Evolutionary conservation across 53 echinoderm and acorn worm species (phyloP).

Genomic region (Paracentrotus lividus): DNA sequence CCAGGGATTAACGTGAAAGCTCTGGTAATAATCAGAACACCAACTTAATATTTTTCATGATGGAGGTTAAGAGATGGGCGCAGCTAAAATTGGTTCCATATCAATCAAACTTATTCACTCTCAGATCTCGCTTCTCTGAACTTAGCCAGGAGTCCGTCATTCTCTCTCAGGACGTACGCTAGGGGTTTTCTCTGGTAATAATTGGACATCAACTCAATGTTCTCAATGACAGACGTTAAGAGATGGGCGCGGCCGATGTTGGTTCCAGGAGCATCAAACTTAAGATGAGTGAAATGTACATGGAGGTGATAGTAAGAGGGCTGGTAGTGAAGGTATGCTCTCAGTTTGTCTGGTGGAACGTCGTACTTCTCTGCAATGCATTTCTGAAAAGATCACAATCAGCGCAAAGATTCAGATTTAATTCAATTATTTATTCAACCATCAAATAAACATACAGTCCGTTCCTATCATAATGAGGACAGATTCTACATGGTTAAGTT

Average conservation of each 20-base stretch:
- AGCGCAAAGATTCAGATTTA: background rate
- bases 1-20: too few relatives aligned
- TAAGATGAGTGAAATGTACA: slow-evolving; percentile 94
- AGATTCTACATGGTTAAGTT: too few relatives aligned
- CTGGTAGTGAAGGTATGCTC: slow-evolving; percentile 95
- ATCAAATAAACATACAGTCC: too few relatives aligned
- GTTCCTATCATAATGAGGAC: too few relatives aligned
- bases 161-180: slow-evolving; percentile 82
- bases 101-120: too few relatives aligned
- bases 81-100: too few relatives aligned
- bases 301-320: slow-evolving; percentile 98
- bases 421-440: too few relatives aligned
- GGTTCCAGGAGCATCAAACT: slow-evolving; percentile 87
- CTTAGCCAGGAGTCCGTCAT: slow-evolving; percentile 79
- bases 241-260: slow-evolving; percentile 87
- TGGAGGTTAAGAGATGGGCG: too few relatives aligned
- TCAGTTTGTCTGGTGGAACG: slow-evolving; percentile 77
- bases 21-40: too few relatives aligned
- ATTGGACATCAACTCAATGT: slow-evolving; percentile 83
- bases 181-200: slow-evolving; percentile 93
- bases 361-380: slow-evolving; percentile 80
- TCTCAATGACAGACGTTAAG: slow-evolving; percentile 86
- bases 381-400: slow-evolving; percentile 65
- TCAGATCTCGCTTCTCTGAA: slow-evolving; percentile 75
- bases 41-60: too few relatives aligned